These are phyloP conservation scores for Rhinoderma darwinii DNA, from an alignment of 2,113 vertebrate genomes.

Conservation along the genomic window DNA sequence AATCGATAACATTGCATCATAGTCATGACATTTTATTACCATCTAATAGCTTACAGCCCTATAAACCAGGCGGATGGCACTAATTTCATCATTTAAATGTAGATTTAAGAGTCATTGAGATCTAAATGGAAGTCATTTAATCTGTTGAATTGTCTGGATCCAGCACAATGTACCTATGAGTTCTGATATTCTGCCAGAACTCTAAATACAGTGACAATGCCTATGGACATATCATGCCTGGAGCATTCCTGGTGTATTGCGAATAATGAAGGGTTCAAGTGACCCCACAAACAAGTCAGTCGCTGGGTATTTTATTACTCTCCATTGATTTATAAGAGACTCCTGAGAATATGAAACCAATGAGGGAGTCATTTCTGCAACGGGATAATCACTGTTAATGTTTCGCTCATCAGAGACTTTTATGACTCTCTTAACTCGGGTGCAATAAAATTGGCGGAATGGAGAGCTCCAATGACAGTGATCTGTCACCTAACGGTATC, in stretches of 20 bases:
- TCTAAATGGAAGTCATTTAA: slow-evolving; percentile 45
- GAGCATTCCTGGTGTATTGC: background rate
- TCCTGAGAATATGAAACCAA: background rate
- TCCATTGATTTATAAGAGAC: background rate
- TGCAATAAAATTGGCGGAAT: background rate
- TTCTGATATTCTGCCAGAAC: slow-evolving; percentile 21
- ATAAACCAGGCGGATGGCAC: slow-evolving; percentile 37
- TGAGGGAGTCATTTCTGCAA: background rate
- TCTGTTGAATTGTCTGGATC: slow-evolving; percentile 29
- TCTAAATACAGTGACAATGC: slow-evolving; percentile 17
- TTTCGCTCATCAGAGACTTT: background rate
- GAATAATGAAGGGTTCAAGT: background rate
- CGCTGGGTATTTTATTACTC: background rate
- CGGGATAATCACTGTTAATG: background rate
- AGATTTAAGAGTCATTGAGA: slow-evolving; percentile 52
- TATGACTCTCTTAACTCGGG: background rate
- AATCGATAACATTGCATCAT: slow-evolving; percentile 46
- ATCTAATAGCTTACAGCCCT: slow-evolving; percentile 31
- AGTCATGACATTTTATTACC: slow-evolving; percentile 50
- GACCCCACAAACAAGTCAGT: background rate
- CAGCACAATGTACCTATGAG: slow-evolving; percentile 20
- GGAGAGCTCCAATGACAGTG: background rate
- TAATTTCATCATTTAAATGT: slow-evolving; percentile 54
- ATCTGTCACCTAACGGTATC: background rate
- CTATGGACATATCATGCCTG: background rate